These are phyloP conservation scores for Eupeodes latifasciatus DNA, from an alignment of 2,888 invertebrate species.

Conservation along the genomic window DNA sequence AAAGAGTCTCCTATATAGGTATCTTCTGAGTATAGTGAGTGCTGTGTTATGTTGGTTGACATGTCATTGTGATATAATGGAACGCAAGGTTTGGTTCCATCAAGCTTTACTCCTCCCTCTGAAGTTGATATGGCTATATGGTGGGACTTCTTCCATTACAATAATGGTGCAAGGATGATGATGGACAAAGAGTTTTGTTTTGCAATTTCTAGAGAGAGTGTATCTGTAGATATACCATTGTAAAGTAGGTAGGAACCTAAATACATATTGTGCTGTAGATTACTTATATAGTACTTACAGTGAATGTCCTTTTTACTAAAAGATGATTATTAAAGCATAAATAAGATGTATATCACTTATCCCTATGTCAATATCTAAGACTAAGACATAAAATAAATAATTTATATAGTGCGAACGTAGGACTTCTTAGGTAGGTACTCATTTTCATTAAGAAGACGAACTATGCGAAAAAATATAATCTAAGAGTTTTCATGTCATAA, in stretches of 20 bases:
- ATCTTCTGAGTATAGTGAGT: too few relatives aligned
- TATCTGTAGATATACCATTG: neutral
- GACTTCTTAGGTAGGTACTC: too few relatives aligned
- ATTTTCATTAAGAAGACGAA: too few relatives aligned
- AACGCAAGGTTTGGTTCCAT: constrained; percentile 47
- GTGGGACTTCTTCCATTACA: constrained; percentile 20
- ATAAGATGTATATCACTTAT: too few relatives aligned
- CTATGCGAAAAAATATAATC: too few relatives aligned
- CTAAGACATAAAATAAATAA: too few relatives aligned
- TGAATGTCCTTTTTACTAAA: neutral
- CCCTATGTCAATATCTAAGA: too few relatives aligned
- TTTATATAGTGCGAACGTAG: too few relatives aligned
- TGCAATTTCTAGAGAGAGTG: constrained; percentile 11
- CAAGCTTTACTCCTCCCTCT: constrained; percentile 69
- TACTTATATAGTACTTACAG: neutral
- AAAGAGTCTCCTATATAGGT: constrained; percentile 22
- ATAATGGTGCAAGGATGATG: constrained; percentile 42
- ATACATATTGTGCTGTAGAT: neutral
- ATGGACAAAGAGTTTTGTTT: constrained; percentile 31
- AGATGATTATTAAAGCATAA: neutral
- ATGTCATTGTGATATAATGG: constrained; percentile 67
- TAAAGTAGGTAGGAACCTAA: neutral
- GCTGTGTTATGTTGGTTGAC: constrained; percentile 69
- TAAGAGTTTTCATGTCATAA: too few relatives aligned
- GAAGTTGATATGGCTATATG: neutral